These are phyloP conservation scores for Nomada ruficornis DNA, from an alignment of 2,888 invertebrate genomes.

Conservation along the genomic window DNA sequence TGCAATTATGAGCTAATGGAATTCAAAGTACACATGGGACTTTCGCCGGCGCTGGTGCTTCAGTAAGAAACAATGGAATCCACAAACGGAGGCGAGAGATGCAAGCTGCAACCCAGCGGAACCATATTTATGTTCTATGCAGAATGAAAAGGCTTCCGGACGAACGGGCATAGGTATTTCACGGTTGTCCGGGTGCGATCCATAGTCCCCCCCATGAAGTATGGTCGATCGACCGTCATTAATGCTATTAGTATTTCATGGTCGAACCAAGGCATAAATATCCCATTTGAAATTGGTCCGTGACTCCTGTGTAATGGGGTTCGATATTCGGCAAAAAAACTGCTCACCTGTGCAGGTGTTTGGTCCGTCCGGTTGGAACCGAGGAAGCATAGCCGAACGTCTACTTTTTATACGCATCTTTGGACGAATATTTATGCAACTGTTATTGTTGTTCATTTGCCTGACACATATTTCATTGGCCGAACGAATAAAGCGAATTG, in stretches of 20 bases:
- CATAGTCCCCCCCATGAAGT: slow-evolving; percentile 20
- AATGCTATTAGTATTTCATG: slow-evolving; percentile 61
- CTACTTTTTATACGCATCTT: neutral
- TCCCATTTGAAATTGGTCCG: slow-evolving; percentile 43
- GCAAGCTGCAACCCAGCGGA: slow-evolving; percentile 39
- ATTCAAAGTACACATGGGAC: neutral
- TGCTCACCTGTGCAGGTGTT: slow-evolving; percentile 6
- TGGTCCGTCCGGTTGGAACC: too few relatives aligned
- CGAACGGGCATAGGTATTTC: slow-evolving; percentile 30
- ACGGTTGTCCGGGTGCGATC: slow-evolving; percentile 42
- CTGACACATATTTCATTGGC: too few relatives aligned
- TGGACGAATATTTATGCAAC: too few relatives aligned
- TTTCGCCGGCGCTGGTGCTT: neutral
- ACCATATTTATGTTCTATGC: slow-evolving; percentile 22
- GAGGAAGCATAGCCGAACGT: neutral
- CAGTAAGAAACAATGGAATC: slow-evolving; percentile 28
- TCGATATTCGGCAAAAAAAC: slow-evolving; percentile 5
- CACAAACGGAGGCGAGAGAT: neutral
- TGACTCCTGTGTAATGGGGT: slow-evolving; percentile 35
- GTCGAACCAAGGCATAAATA: slow-evolving; percentile 37
- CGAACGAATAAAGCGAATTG: too few relatives aligned
- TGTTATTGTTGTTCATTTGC: too few relatives aligned
- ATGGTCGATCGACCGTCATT: slow-evolving; percentile 46
- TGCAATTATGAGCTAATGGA: neutral
- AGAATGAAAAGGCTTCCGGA: slow-evolving; percentile 27